Conservation (phyloP, 2,113 vertebrate genomes). For the Benitochromis conjunctus region DNA sequence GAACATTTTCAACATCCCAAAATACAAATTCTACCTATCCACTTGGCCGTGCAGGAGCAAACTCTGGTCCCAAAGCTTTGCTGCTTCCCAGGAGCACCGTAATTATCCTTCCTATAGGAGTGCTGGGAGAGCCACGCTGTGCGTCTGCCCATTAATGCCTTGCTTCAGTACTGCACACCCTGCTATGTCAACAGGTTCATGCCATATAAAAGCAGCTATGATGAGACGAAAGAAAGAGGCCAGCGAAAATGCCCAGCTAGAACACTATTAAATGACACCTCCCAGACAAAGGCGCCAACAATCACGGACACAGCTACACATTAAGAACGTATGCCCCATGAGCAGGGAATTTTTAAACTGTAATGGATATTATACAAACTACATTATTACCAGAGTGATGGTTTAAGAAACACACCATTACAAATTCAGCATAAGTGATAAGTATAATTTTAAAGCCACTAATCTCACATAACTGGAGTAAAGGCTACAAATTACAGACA, state of each 20-base stretch:
- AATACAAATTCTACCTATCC: not conserved
- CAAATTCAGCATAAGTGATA: not conserved
- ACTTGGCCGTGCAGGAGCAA: conserved; percentile 30
- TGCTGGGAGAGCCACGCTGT: not conserved
- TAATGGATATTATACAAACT: not conserved
- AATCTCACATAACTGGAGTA: not conserved
- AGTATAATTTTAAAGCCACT: not conserved
- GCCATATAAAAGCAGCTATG: conserved; percentile 33
- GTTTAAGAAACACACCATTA: not conserved
- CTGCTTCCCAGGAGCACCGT: conserved; percentile 40
- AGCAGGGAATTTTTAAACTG: not conserved
- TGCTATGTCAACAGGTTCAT: conserved; percentile 42
- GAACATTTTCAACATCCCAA: too few species aligned
- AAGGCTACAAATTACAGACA: not conserved
- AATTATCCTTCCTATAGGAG: conserved; percentile 48
- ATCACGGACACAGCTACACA: not conserved
- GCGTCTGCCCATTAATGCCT: conserved; percentile 34
- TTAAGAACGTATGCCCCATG: not conserved
- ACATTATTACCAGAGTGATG: not conserved
- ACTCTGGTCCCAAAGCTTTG: not conserved
- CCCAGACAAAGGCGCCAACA: not conserved
- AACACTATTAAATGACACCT: not conserved
- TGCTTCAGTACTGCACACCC: conserved; percentile 42
- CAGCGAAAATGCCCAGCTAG: not conserved
- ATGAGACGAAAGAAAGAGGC: not conserved